A percentile compares a stretch with the other conserved stretches of the same genome.
Conservation (phyloP, 2,797 vertebrate genomes). For the Catostomus latipinnis region DNA sequence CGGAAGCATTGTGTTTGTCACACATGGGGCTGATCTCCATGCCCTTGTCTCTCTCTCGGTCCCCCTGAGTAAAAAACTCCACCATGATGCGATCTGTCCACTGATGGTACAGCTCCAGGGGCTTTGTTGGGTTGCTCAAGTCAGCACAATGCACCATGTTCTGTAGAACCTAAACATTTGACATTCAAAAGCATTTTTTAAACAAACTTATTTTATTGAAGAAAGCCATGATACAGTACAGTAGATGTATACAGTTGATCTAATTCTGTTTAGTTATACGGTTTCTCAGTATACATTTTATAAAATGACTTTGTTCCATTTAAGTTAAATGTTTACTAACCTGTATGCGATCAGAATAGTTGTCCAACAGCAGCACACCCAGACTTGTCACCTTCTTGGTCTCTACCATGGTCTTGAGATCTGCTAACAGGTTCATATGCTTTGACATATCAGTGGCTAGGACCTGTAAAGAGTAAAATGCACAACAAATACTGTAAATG, state of each 20-base stretch:
- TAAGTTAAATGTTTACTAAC: conserved; percentile 63
- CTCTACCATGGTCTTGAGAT: conserved; percentile 96
- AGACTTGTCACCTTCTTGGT: conserved; percentile 95
- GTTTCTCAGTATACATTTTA: too few species aligned
- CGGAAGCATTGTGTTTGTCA: conserved; percentile 90
- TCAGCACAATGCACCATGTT: conserved; percentile 94
- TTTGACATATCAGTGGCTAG: conserved; percentile 96
- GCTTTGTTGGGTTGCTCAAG: conserved; percentile 93
- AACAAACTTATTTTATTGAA: too few species aligned
- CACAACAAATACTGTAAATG: not conserved
- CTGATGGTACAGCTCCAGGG: conserved; percentile 87
- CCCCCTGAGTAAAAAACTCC: conserved; percentile 91
- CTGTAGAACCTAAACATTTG: conserved; percentile 84
- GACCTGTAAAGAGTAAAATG: conserved; percentile 74
- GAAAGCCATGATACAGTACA: too few species aligned
- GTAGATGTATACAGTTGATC: too few species aligned
- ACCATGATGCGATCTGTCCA: conserved; percentile 94
- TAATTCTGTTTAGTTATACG: too few species aligned
- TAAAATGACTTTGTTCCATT: not conserved
- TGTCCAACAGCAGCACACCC: conserved; percentile 90
- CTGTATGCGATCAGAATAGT: conserved; percentile 93
- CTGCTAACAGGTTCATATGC: conserved; percentile 93
- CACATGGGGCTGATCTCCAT: conserved; percentile 98
- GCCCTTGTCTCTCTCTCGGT: conserved; percentile 87
- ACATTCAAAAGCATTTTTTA: too few species aligned